phyloP scores from a whole-genome alignment of 2,113 vertebrate species.

The Upupa epops region DNA sequence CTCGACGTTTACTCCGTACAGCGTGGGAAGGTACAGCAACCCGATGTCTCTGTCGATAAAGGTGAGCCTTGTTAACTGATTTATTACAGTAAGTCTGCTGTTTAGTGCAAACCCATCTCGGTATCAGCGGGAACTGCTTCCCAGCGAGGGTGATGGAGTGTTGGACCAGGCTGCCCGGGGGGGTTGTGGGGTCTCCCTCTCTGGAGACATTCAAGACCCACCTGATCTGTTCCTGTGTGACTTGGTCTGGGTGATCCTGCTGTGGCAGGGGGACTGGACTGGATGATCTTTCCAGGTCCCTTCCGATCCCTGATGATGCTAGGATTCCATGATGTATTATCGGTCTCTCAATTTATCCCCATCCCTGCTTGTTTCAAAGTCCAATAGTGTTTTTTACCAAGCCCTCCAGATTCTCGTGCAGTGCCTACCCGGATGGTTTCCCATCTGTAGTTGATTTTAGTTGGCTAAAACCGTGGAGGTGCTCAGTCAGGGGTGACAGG shows the following conservation, averaged over 20 bases:
- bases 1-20: conserved; percentile 71
- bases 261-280: too few relatives aligned
- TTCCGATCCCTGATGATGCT: too few relatives aligned
- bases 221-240: too few relatives aligned
- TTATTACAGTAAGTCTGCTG: not conserved
- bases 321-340: too few relatives aligned
- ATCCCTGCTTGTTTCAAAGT: not conserved
- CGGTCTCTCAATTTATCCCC: not conserved
- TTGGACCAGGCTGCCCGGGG: too few relatives aligned
- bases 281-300: too few relatives aligned
- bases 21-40: not conserved
- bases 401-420: not conserved
- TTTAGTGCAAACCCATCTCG: not conserved
- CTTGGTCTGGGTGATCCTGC: too few relatives aligned
- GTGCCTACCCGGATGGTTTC: not conserved
- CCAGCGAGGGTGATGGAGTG: too few relatives aligned
- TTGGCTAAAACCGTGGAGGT: not conserved
- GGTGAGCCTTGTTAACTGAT: conserved; percentile 51
- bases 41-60: conserved; percentile 75
- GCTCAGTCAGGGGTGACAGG: not conserved
- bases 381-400: not conserved
- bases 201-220: too few relatives aligned
- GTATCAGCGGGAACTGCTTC: too few relatives aligned
- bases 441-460: not conserved
- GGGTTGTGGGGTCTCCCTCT: too few relatives aligned